These are phyloP conservation scores for Alsophila aescularia DNA, from an alignment of 2,888 invertebrate genomes.

Conservation along the genomic window DNA sequence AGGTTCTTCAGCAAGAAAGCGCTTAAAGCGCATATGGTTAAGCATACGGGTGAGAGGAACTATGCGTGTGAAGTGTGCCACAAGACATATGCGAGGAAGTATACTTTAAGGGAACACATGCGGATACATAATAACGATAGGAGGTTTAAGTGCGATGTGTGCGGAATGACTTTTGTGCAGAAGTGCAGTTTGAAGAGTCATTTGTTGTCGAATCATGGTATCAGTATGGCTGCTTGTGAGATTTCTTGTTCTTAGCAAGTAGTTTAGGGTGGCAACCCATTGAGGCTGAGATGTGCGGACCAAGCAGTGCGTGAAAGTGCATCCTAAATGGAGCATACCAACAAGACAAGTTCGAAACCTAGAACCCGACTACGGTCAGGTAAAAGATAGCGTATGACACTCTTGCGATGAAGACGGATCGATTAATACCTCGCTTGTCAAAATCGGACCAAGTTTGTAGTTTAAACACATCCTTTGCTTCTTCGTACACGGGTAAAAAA, in stretches of 20 bases:
- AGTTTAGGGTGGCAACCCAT: too few species aligned
- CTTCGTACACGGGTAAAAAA: too few species aligned
- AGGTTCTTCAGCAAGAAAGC: constrained; percentile 82
- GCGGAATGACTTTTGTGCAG: constrained; percentile 66
- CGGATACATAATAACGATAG: constrained; percentile 74
- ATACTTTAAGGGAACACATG: constrained; percentile 71
- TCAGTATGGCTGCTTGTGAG: constrained; percentile 34
- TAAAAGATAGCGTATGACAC: too few species aligned
- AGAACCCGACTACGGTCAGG: too few species aligned
- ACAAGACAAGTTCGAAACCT: too few species aligned
- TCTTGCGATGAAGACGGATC: too few species aligned
- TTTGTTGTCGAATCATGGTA: constrained; percentile 68
- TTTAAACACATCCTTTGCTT: too few species aligned
- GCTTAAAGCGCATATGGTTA: constrained; percentile 79
- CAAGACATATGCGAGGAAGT: constrained; percentile 71
- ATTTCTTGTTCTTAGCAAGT: constrained; percentile 9
- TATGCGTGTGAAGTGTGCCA: constrained; percentile 66
- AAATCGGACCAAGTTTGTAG: too few species aligned
- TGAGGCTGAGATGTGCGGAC: too few species aligned
- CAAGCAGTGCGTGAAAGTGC: too few species aligned
- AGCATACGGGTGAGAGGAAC: constrained; percentile 72
- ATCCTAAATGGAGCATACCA: too few species aligned
- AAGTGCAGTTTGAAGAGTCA: constrained; percentile 75
- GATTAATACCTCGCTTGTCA: too few species aligned
- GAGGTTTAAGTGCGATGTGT: constrained; percentile 66